Conservation (phyloP, 2,113 vertebrate genomes). For the Azemiops feae region DNA sequence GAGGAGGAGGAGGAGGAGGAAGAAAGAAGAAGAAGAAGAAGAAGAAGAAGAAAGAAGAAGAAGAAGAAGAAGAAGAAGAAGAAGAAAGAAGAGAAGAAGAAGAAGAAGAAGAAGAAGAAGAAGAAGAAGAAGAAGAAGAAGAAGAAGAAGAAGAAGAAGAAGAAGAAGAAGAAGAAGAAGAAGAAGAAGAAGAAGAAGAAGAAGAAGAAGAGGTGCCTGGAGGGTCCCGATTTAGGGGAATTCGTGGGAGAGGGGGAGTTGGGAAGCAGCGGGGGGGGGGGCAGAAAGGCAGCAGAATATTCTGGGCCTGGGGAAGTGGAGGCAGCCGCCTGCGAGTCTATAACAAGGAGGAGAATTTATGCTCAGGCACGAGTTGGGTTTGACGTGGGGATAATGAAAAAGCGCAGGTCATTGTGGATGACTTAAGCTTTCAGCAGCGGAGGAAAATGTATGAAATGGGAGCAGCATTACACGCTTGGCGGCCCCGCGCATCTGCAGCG, state of each 20-base stretch:
- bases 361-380: constrained; percentile 89
- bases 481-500: constrained; percentile 79
- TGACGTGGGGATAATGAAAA: constrained; percentile 99
- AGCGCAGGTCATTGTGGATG: constrained; percentile 97
- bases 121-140: too few relatives aligned
- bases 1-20: too few relatives aligned
- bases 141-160: too few relatives aligned
- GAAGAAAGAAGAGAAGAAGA: too few relatives aligned
- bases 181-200: too few relatives aligned
- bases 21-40: too few relatives aligned
- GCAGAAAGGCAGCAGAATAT: constrained; percentile 69
- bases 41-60: too few relatives aligned
- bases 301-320: constrained; percentile 72
- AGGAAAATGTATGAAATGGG: constrained; percentile 96
- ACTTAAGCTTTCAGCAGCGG: constrained; percentile 93
- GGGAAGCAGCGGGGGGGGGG: background rate
- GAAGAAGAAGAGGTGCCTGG: too few relatives aligned
- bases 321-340: constrained; percentile 77
- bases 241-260: background rate
- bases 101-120: too few relatives aligned
- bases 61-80: too few relatives aligned
- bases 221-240: background rate
- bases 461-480: constrained; percentile 90
- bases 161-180: too few relatives aligned
- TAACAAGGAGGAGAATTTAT: constrained; percentile 99